Evolutionary conservation across 1,140 invertebrate species (phyloP).

Genomic region (Brachionus koreanus): DNA sequence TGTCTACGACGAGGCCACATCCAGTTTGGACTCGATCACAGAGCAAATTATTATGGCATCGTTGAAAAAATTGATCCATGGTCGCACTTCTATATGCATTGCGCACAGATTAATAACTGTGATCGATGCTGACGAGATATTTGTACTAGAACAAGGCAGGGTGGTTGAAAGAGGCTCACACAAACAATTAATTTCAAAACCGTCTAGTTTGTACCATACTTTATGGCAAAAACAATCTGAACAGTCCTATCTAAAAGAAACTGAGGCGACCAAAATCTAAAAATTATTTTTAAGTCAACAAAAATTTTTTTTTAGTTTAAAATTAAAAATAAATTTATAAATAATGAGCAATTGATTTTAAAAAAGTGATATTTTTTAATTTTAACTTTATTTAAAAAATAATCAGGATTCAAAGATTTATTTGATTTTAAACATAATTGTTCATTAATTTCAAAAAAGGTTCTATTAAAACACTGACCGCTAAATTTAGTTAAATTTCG

Average conservation of each 20-base stretch:
- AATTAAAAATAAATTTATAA: too few relatives aligned
- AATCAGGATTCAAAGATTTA: too few relatives aligned
- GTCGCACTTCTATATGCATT: slow-evolving; percentile 26
- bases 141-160: slow-evolving; percentile 38
- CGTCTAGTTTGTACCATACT: background rate
- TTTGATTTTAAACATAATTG: too few relatives aligned
- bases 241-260: slow-evolving; percentile 22
- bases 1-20: slow-evolving; percentile 97
- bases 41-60: slow-evolving; percentile 65
- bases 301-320: too few relatives aligned
- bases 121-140: slow-evolving; percentile 39
- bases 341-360: too few relatives aligned
- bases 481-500: too few relatives aligned
- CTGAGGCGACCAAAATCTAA: background rate
- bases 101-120: slow-evolving; percentile 43
- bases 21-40: slow-evolving; percentile 93
- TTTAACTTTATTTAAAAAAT: too few relatives aligned
- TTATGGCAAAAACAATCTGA: slow-evolving; percentile 43
- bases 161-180: slow-evolving; percentile 39
- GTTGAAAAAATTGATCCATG: slow-evolving; percentile 14
- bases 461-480: too few relatives aligned
- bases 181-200: slow-evolving; percentile 11
- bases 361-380: too few relatives aligned
- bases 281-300: background rate
- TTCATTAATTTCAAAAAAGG: too few relatives aligned